These are phyloP conservation scores for Rhabdomys pumilio DNA, from an alignment of 2,797 vertebrate genomes.

Conservation along the genomic window DNA sequence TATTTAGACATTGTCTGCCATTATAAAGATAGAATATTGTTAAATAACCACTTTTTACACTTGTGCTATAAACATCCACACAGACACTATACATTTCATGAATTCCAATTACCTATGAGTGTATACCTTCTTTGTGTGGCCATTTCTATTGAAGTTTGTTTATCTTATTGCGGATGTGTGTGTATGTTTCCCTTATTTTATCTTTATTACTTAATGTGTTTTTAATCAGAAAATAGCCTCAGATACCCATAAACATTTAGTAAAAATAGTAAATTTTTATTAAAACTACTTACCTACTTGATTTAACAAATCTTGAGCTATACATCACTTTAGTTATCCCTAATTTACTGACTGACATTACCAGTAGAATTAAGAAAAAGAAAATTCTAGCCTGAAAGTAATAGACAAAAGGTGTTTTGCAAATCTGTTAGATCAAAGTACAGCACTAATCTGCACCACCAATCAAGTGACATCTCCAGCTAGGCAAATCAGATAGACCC, in stretches of 20 bases:
- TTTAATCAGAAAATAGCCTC: neutral
- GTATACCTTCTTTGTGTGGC: neutral
- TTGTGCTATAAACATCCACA: neutral
- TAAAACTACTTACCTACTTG: constrained; percentile 4
- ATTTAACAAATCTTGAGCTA: constrained; percentile 45
- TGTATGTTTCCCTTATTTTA: constrained; percentile 18
- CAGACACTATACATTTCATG: constrained; percentile 39
- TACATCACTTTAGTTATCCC: constrained; percentile 47
- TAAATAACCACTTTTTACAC: neutral
- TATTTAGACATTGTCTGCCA: neutral
- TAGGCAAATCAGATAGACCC: neutral
- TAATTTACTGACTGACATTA: constrained; percentile 44
- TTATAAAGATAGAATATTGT: constrained; percentile 21
- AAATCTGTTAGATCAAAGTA: neutral
- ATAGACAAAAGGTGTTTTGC: neutral
- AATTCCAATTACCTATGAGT: neutral
- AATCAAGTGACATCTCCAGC: neutral
- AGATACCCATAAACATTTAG: constrained; percentile 37
- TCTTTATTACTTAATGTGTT: neutral
- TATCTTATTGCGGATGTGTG: neutral
- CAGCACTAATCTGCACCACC: constrained; percentile 1
- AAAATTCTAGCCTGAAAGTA: neutral
- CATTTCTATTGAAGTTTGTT: neutral
- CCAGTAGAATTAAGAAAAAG: constrained; percentile 7
- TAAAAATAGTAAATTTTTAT: constrained; percentile 10